phyloP scores from a whole-genome alignment of 2,113 vertebrate genomes.

The Cervus canadensis region DNA sequence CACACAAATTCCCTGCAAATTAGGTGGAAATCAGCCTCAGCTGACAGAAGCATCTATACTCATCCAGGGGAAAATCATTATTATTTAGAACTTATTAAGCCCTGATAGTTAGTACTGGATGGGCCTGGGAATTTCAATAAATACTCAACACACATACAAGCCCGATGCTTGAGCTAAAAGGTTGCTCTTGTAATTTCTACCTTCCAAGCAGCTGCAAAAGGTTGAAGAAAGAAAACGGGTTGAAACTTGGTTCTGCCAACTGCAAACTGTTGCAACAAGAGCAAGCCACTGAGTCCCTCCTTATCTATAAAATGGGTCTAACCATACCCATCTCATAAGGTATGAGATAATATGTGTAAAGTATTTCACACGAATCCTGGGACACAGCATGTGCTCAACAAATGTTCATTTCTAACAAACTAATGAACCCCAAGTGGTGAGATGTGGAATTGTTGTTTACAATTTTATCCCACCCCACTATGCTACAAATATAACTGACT shows the following conservation, averaged over 20 bases:
- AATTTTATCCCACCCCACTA: background rate
- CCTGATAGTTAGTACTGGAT: constrained; percentile 34
- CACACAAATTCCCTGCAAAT: constrained; percentile 68
- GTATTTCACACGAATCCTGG: background rate
- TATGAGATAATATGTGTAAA: background rate
- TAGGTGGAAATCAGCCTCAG: constrained; percentile 69
- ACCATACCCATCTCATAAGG: background rate
- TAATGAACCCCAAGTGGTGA: background rate
- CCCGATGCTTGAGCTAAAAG: background rate
- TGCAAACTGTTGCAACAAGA: background rate
- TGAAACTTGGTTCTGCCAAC: background rate
- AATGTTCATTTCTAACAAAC: background rate
- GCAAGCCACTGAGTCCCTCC: background rate
- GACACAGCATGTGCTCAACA: background rate
- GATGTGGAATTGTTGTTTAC: background rate
- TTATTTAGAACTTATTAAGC: constrained; percentile 73
- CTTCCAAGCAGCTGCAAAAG: constrained; percentile 29
- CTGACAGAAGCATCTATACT: constrained; percentile 65
- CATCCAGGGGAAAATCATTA: constrained; percentile 62
- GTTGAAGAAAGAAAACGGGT: background rate
- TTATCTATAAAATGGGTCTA: background rate
- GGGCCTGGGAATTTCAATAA: constrained; percentile 53
- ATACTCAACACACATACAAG: constrained; percentile 31
- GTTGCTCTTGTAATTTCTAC: constrained; percentile 22
- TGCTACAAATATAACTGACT: background rate